Percentiles rank a stretch among this genome's conserved stretches.
Evolutionary conservation across 2,113 vertebrate species (phyloP).

Genomic region (Paedocypris sp.): DNA sequence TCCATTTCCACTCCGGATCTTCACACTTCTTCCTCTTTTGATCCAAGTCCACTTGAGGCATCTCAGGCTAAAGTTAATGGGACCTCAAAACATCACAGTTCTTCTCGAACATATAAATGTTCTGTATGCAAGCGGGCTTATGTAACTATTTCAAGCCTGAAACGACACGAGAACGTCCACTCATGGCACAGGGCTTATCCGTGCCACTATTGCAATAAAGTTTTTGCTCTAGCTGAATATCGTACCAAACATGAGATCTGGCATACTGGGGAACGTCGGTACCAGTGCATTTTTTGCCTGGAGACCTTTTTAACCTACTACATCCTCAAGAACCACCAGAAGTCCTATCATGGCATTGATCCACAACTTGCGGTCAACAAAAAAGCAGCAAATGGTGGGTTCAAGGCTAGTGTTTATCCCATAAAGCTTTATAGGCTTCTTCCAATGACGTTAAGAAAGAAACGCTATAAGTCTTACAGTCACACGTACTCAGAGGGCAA

Average conservation of each 20-base stretch:
- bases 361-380: constrained; percentile 81
- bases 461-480: constrained; percentile 79
- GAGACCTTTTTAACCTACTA: constrained; percentile 99
- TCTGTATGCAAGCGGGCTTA: constrained; percentile 89
- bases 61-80: constrained; percentile 49
- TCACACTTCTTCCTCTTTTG: constrained; percentile 20
- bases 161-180: constrained; percentile 91
- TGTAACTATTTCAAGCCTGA: constrained; percentile 87
- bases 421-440: constrained; percentile 93
- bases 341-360: constrained; percentile 93
- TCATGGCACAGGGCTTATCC: constrained; percentile 95
- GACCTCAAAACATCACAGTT: constrained; percentile 63
- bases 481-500: constrained; percentile 66
- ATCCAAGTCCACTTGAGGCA: constrained; percentile 5
- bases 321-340: constrained; percentile 96
- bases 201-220: constrained; percentile 96
- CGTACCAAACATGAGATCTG: constrained; percentile 96
- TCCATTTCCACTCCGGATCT: constrained; percentile 12
- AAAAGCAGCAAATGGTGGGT: constrained; percentile 79
- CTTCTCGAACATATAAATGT: constrained; percentile 82
- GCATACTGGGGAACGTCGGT: constrained; percentile 94
- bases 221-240: constrained; percentile 95
- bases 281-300: constrained; percentile 96
- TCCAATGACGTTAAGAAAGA: constrained; percentile 88
- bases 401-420: constrained; percentile 84